Evolutionary conservation across 2,797 vertebrate species (phyloP).

Genomic region (Paguma larvata): DNA sequence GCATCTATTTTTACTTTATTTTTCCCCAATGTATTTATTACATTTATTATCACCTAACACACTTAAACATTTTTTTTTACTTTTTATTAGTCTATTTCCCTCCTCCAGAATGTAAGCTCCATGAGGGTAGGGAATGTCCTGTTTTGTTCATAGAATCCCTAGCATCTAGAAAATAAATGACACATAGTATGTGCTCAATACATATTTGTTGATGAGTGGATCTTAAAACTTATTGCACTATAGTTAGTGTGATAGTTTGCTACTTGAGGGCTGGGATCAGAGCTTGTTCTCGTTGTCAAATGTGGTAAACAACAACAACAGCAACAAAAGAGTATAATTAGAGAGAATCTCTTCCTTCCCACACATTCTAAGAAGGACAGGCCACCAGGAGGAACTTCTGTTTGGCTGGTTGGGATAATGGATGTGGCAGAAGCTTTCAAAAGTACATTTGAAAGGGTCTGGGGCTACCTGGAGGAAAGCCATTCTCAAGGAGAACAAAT

Average conservation of each 20-base stretch:
- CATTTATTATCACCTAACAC: background rate
- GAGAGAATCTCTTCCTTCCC: background rate
- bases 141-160: background rate
- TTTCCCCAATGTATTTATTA: background rate
- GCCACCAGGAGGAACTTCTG: background rate
- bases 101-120: background rate
- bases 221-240: background rate
- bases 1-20: background rate
- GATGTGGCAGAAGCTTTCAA: background rate
- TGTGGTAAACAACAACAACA: background rate
- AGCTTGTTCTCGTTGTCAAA: slow-evolving; percentile 50
- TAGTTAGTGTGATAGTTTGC: background rate
- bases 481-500: background rate
- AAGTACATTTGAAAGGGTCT: background rate
- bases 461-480: background rate
- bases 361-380: background rate
- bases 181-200: background rate
- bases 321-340: slow-evolving; percentile 3
- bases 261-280: background rate
- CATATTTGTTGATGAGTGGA: background rate
- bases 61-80: background rate
- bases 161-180: background rate
- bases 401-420: background rate
- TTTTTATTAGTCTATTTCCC: background rate
- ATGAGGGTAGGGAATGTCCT: background rate